These are phyloP conservation scores for Drosophila algonquin DNA, from an alignment of 2,888 invertebrate genomes.

Conservation along the genomic window DNA sequence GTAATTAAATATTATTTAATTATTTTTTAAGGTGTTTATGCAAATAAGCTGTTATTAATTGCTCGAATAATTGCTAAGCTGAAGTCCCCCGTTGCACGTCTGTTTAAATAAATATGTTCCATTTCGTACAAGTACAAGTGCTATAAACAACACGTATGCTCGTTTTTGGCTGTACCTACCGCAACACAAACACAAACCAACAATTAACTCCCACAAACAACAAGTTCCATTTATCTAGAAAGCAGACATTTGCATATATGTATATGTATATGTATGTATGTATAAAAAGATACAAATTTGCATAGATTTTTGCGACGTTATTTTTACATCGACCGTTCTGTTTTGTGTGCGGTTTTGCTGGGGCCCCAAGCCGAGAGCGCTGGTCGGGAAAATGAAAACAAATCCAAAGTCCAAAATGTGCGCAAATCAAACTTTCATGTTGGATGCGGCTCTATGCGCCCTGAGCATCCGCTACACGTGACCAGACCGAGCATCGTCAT, in stretches of 20 bases:
- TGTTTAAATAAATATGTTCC: background rate
- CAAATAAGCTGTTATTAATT: background rate
- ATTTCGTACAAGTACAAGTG: background rate
- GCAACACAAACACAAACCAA: constrained; percentile 19
- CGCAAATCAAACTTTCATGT: constrained; percentile 41
- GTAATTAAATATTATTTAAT: background rate
- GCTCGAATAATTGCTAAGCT: background rate
- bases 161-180: constrained; percentile 22
- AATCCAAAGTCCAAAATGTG: constrained; percentile 74
- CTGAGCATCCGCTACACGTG: constrained; percentile 51
- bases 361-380: constrained; percentile 28
- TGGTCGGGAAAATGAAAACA: constrained; percentile 48
- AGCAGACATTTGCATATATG: constrained; percentile 23
- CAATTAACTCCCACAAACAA: constrained; percentile 3
- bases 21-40: background rate
- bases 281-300: constrained; percentile 29
- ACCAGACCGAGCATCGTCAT: background rate
- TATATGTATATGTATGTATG: constrained; percentile 2
- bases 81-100: background rate
- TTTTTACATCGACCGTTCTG: constrained; percentile 32
- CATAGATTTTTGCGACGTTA: constrained; percentile 50
- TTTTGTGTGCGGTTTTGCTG: background rate
- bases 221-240: constrained; percentile 14
- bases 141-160: constrained; percentile 7
- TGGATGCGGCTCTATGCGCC: constrained; percentile 31